Base-by-base conservation (phyloP, 2,113 vertebrate genomes). In the Poecile atricapillus region DNA sequence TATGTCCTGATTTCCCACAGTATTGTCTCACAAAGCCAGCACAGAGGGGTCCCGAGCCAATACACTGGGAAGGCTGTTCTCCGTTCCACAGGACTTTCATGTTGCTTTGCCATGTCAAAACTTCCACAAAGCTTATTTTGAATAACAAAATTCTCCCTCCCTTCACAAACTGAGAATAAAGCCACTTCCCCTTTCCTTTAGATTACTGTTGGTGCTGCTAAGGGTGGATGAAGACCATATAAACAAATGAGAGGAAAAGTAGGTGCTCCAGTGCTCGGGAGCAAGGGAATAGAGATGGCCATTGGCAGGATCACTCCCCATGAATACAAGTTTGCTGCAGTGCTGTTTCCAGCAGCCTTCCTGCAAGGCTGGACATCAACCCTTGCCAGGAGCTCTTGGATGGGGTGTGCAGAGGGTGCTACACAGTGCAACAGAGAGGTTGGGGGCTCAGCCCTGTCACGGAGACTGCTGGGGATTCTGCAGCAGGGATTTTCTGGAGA, bases 371-470 rank as follows among this genome's bases (percentile, higher is more conserved):
- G 65, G 44, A 85, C 37, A 37, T 7, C 4, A 22, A 56, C 19
- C 53, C 46, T 60, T 49, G 17, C 18, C 1, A 0, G 15, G 12
- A 60, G 2, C 5, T 31, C 25, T 47, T 43, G 39, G 25, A 17
- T 1, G 3, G 9, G 44, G 14, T 13, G 5, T 5, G 1, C 5
- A 2, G 31, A 7, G 13, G 5, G 44, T 49, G 44, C 46, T 80
- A 17, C 7, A 12, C 20, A 25, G 30, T 33, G 23, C 47, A 73
- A 9, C n/a, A 21, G 39, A 3, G 8, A 71, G 35, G 31, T 1
- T 88, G 24, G 62, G 52, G 20, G 31, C 47, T 83, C 44, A 70
- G 43, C 37, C 37, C 41, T 41, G 53, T 15, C 4, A 4, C 52
- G n/a, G 44, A 90, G 41, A 60, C 7, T 21, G 27, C 33, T 1